Evolutionary conservation across 2,888 invertebrate species (phyloP).

Genomic region (Acrobasis repandana): DNA sequence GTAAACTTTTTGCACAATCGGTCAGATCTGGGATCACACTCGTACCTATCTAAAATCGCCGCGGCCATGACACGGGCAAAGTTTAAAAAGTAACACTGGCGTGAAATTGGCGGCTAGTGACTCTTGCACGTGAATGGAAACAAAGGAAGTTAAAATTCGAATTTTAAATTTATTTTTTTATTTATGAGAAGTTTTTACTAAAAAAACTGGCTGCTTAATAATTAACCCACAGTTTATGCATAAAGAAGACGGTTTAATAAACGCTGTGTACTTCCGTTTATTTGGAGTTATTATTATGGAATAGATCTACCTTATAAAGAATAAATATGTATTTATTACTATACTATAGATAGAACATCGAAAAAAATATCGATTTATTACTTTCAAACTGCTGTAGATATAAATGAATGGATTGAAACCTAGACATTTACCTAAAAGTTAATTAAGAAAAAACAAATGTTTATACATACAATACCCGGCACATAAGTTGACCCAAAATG

Average conservation of each 20-base stretch:
- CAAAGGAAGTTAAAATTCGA: slow-evolving; percentile 25
- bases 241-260: background rate
- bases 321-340: too few relatives aligned
- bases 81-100: slow-evolving; percentile 24
- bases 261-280: too few relatives aligned
- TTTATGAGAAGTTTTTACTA: slow-evolving; percentile 1
- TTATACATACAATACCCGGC: too few relatives aligned
- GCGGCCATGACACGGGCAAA: slow-evolving; percentile 30
- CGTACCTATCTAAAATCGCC: slow-evolving; percentile 23
- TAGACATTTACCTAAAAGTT: too few relatives aligned
- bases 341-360: too few relatives aligned
- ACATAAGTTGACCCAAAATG: too few relatives aligned
- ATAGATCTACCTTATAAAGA: too few relatives aligned
- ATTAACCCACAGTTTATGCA: background rate
- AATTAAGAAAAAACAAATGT: background rate
- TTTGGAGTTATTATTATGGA: too few relatives aligned
- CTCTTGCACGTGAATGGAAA: slow-evolving; percentile 22
- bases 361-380: too few relatives aligned
- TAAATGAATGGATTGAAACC: too few relatives aligned
- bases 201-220: slow-evolving; percentile 7
- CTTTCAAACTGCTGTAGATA: too few relatives aligned
- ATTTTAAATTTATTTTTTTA: slow-evolving; percentile 19
- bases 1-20: slow-evolving; percentile 37
- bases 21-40: slow-evolving; percentile 32
- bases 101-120: slow-evolving; percentile 31